phyloP scores from a whole-genome alignment of 2,888 invertebrate genomes.

The Calameuta filiformis region DNA sequence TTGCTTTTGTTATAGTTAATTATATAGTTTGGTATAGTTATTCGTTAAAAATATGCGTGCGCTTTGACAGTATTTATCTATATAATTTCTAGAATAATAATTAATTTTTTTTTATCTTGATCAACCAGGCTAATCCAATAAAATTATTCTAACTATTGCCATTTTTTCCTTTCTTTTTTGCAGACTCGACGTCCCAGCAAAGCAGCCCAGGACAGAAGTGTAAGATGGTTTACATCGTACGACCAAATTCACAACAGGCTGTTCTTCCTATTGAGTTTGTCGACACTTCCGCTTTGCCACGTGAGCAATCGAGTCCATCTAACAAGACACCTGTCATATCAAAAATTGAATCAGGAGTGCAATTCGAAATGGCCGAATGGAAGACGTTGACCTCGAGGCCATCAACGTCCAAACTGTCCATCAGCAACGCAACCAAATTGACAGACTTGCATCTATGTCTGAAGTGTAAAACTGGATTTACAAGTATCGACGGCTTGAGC shows the following conservation, averaged over 20 bases:
- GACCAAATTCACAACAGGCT: neutral
- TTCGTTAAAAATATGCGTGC: too few species aligned
- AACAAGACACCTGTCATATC: neutral
- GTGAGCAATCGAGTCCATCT: neutral
- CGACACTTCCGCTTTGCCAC: neutral
- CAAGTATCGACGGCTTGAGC: neutral
- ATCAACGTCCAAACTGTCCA: neutral
- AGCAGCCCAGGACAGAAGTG: neutral
- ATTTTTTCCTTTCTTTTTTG: too few species aligned
- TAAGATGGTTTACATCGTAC: neutral
- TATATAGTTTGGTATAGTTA: too few species aligned
- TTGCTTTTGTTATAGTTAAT: too few species aligned
- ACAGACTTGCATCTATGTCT: constrained; percentile 4
- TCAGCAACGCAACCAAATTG: neutral
- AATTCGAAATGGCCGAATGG: neutral
- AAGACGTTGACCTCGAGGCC: neutral
- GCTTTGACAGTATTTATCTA: too few species aligned
- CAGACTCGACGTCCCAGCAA: too few species aligned
- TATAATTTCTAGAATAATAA: too few species aligned
- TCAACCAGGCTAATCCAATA: too few species aligned
- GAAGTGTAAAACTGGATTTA: constrained; percentile 2
- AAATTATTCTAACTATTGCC: too few species aligned
- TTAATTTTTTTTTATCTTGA: too few species aligned
- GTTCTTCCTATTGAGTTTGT: neutral
- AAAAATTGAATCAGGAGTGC: neutral